Evolutionary conservation across 2,113 vertebrate genomes (phyloP).

Genomic region (Bombycilla garrulus): DNA sequence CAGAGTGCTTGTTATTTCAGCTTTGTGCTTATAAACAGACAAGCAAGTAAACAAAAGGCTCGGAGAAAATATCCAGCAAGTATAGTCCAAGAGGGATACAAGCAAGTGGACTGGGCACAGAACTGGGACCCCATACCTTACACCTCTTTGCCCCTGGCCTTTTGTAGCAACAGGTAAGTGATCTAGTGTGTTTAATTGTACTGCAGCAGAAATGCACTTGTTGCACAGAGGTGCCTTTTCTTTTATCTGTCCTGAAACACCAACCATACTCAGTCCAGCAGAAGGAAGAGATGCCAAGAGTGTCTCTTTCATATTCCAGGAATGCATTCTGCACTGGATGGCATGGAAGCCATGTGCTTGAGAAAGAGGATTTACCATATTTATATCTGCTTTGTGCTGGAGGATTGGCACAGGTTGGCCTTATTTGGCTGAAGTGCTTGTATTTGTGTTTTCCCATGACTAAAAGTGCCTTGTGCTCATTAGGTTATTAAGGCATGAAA

Average conservation of each 20-base stretch:
- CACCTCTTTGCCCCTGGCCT: not conserved
- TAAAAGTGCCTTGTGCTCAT: not conserved
- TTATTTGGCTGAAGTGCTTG: not conserved
- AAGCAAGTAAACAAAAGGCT: constrained; percentile 29
- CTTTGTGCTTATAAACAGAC: constrained; percentile 37
- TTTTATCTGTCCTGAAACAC: not conserved
- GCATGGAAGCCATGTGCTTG: not conserved
- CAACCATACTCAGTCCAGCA: not conserved
- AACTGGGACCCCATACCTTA: not conserved
- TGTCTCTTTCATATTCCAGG: not conserved
- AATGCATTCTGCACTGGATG: not conserved
- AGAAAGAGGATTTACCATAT: not conserved
- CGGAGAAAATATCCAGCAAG: not conserved
- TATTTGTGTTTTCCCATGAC: not conserved
- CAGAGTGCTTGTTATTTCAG: not conserved
- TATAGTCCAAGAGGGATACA: not conserved
- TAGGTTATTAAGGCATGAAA: constrained; percentile 18
- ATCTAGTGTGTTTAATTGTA: not conserved
- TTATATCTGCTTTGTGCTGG: not conserved
- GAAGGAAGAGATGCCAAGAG: not conserved
- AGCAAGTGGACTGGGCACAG: not conserved
- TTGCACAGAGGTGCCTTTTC: not conserved
- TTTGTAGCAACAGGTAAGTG: not conserved
- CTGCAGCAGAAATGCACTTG: not conserved
- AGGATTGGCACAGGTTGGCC: not conserved